These are phyloP conservation scores for Spodoptera picta DNA, from an alignment of 2,888 invertebrate genomes.

Conservation along the genomic window DNA sequence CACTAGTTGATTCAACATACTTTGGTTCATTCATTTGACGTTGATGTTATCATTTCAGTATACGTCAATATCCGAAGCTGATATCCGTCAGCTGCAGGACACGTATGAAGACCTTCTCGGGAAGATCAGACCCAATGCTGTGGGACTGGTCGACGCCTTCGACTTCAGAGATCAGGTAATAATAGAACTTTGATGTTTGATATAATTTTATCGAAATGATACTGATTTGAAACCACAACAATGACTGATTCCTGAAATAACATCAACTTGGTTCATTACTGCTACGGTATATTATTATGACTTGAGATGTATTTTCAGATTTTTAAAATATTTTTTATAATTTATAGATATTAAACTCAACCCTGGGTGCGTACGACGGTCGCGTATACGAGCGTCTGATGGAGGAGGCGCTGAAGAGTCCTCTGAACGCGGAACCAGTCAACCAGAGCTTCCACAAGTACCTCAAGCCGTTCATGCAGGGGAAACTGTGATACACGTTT, in stretches of 20 bases:
- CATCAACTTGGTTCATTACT: neutral
- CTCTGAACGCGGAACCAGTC: slow-evolving; percentile 93
- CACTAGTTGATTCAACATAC: too few species aligned
- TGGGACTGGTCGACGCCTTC: slow-evolving; percentile 96
- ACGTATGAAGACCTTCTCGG: slow-evolving; percentile 91
- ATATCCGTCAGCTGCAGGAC: slow-evolving; percentile 89
- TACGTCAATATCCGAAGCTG: slow-evolving; percentile 86
- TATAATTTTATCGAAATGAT: too few species aligned
- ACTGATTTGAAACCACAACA: too few species aligned
- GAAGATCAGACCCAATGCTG: slow-evolving; percentile 94
- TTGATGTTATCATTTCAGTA: slow-evolving; percentile 82
- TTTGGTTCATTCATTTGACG: too few species aligned
- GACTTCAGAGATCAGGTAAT: slow-evolving; percentile 93
- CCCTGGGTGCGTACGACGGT: slow-evolving; percentile 94
- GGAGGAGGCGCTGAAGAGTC: slow-evolving; percentile 94
- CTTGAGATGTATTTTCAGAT: too few species aligned
- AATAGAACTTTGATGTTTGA: neutral
- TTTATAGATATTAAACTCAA: slow-evolving; percentile 89
- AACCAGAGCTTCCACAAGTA: slow-evolving; percentile 92
- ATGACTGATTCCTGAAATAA: too few species aligned
- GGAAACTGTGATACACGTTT: slow-evolving; percentile 87
- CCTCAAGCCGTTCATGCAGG: slow-evolving; percentile 93
- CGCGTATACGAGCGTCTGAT: slow-evolving; percentile 94
- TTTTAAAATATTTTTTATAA: neutral
- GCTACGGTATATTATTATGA: too few species aligned